Evolutionary conservation across 2,113 vertebrate genomes (phyloP), one percentile per base, ranked within the genome.

Genomic region (Ursus arctos): DNA sequence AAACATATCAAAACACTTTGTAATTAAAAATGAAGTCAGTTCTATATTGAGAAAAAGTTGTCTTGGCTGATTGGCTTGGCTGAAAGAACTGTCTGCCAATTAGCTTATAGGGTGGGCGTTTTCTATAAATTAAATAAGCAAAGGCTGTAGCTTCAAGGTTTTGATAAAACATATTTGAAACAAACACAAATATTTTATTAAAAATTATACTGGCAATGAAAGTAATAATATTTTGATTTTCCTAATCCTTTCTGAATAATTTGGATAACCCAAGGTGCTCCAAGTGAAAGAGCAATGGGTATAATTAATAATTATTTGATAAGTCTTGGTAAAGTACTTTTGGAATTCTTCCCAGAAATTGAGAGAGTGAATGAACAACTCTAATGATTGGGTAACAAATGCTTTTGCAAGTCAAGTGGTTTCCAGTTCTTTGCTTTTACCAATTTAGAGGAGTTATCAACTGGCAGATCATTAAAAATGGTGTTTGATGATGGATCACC

Each of bases 261-360:
- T 91, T 88, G 36, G 63, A 26, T 87, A 86, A 93, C 53, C 53
- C 33, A 95, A 47, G 31, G 51, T 91, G 19, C 65, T 97, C 36
- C 71, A 57, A 82, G 63, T 77, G 31, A 91, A 97, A 93, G 89
- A 77, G 72, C 76, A 57, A 55, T 93, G 67, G 59, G 19, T 92
- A 59, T 92, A 92, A 94, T 71, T 96, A 81, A 92, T 88, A 47
- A 55, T 83, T 93, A 84, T 72, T 96, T 93, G 71, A 82, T 91
- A 97, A 85, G 72, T 97, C 81, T 95, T 83, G 59, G 79, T 89
- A 77, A 94, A 92, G 59, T 53, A 83, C 65, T 86, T 90, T 71
- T 94, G 72, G 94, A 97, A 89, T 81, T 95, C 76, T 95, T 84
- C 92, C 94, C 93, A 97, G 96, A 97, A 95, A 72, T 55, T 85